phyloP scores from a whole-genome alignment of 1,140 invertebrate species.

The Drosophila erecta region DNA sequence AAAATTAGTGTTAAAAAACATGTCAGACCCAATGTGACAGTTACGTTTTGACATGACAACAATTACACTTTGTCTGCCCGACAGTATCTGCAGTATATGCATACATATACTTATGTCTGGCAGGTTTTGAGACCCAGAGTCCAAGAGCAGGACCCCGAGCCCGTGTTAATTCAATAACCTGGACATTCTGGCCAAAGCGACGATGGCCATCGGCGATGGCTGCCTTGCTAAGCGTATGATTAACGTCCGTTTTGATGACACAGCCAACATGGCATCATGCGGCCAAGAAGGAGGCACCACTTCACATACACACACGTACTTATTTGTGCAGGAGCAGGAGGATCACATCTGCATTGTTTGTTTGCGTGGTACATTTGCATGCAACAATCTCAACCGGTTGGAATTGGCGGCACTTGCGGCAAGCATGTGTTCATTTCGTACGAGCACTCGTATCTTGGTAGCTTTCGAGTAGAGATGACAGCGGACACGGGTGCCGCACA shows the following conservation, averaged over 20 bases:
- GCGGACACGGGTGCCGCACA: conserved; percentile 29
- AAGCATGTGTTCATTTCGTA: conserved; percentile 51
- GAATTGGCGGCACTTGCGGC: conserved; percentile 63
- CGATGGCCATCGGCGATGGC: conserved; percentile 65
- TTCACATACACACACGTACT: neutral
- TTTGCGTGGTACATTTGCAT: conserved; percentile 75
- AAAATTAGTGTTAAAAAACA: conserved; percentile 83
- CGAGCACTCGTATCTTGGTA: conserved; percentile 30
- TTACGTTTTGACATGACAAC: conserved; percentile 79
- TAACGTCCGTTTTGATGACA: conserved; percentile 82
- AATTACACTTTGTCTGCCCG: conserved; percentile 67
- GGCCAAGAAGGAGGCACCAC: conserved; percentile 14
- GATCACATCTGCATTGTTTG: conserved; percentile 68
- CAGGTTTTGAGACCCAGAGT: conserved; percentile 1
- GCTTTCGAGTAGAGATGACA: conserved; percentile 30
- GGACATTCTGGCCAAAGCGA: conserved; percentile 59
- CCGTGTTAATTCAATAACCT: conserved; percentile 73
- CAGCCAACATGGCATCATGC: conserved; percentile 40
- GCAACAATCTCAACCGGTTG: conserved; percentile 72
- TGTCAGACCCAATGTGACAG: conserved; percentile 80
- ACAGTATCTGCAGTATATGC: neutral
- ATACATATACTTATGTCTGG: neutral
- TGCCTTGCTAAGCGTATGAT: conserved; percentile 80
- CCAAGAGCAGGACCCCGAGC: conserved; percentile 36
- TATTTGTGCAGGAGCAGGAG: conserved; percentile 3